Evolutionary conservation across 2,113 vertebrate genomes (phyloP), one percentile per base, ranked within the genome.

Genomic region (Sus scrofa): DNA sequence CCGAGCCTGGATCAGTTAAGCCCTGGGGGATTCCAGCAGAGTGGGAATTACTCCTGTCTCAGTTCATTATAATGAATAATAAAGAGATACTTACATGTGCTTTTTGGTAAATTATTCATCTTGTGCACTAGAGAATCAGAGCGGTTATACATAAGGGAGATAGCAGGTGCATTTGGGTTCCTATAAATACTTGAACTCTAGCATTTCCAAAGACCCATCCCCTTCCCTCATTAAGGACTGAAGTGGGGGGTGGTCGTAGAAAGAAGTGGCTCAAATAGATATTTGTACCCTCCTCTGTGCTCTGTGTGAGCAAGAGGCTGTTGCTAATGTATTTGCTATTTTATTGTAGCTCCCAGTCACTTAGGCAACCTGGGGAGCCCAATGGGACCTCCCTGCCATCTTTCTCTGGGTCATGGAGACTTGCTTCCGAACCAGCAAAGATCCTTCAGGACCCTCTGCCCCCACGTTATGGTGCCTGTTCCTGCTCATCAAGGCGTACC

Each of bases 51-150:
- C 98, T 98, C 97, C 98, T 98, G 98, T 98, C 98, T 99, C 96
- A 97, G 98, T 98, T 99, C 98, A 99, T 98, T 98, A 98, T 98
- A 98, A 98, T 98, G 98, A 99, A 98, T 99, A 98, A 98, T 98
- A 99, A 98, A 98, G 98, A 98, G 98, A 99, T 98, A 99, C 98
- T 98, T 98, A 98, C 98, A 98, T 95, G 96, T 95, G 86, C 71
- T 97, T 98, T 98, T 98, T 97, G 92, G 97, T 99, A 98, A 98
- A 99, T 98, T 99, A 99, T 99, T 99, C 98, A 99, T 98, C 91
- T 92, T 93, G 84, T 73, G 97, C 98, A 75, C 97, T 68, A 96
- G 92, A 94, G 97, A 98, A 98, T 97, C 98, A 98, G 97, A 97
- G 98, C 98, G 97, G 95, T 97, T 96, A 98, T 98, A 98, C 94